Evolutionary conservation across 1,140 invertebrate species (phyloP), one percentile per base, ranked within the genome.

Genomic region (Trichomalopsis sarcophagae): DNA sequence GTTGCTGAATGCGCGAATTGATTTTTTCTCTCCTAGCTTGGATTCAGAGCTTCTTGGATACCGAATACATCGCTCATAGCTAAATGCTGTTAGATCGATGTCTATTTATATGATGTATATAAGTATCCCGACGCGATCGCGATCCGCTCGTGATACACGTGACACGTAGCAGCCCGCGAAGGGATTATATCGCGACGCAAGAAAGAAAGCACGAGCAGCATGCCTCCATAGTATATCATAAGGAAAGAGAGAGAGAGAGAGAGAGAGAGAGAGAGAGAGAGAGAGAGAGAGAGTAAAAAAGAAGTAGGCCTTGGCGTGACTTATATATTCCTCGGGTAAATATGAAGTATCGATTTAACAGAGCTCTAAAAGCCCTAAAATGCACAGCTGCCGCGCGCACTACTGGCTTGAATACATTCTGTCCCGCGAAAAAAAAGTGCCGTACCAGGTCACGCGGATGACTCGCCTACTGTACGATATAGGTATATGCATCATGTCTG

Each of bases 341-440:
- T 86, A 86, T 79, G 74, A 77, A 62, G 6, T 86, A 86, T 86
- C 66, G 84, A 86, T 86, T 86, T 82, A 86, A 86, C 84, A 86
- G 80, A 80, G 50, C 21, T 66, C 11, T 55, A 73, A 62, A 68
- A 66, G 69, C n/a, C 69, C 50, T 71, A 30, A 33, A 71, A 77
- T 78, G 82, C 74, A 36, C 33, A 44, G 47, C 47, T 74, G 40
- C n/a, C n/a, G 2, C 27, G n/a, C 33, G n/a, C 33, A 44, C 50
- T 14, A n/a, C 47, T 50, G 23, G 27, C 40, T 33, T n/a, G 44
- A n/a, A 33, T 73, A 82, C 71, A 74, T 55, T 55, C 9, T 17
- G 47, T 78, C 23, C 11, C 14, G 23, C 50, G 40, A 80, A 68
- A 80, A 77, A 77, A 23, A 11, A 50, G 44, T 44, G 75, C 40